phyloP scores from a whole-genome alignment of 2,113 vertebrate genomes.

The Neolamprologus longior region DNA sequence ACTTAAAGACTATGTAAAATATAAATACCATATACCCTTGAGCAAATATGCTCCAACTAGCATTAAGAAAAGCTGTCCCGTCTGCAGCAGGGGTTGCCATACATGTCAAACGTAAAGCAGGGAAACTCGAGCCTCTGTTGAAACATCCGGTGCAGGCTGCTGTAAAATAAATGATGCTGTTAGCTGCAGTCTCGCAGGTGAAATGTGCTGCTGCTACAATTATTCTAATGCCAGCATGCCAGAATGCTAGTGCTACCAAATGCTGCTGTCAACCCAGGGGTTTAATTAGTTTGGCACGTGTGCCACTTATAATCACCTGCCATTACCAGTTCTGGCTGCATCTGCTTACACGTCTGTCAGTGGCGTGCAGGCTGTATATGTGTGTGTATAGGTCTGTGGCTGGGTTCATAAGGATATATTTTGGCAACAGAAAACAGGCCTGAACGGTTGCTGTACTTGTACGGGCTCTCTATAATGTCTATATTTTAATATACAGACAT shows the following conservation, averaged over 20 bases:
- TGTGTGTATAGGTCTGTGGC: slow-evolving; percentile 23
- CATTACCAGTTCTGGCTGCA: slow-evolving; percentile 88
- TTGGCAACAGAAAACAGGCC: slow-evolving; percentile 9
- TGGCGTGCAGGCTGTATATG: slow-evolving; percentile 56
- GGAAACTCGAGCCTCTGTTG: slow-evolving; percentile 22
- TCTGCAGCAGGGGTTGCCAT: slow-evolving; percentile 8
- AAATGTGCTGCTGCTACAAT: slow-evolving; percentile 74
- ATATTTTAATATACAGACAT: background rate
- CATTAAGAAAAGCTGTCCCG: background rate
- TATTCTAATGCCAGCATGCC: slow-evolving; percentile 82
- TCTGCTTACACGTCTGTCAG: slow-evolving; percentile 95
- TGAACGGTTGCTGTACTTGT: background rate
- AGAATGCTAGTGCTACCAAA: slow-evolving; percentile 84
- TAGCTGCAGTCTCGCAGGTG: slow-evolving; percentile 72
- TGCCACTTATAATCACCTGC: slow-evolving; percentile 96
- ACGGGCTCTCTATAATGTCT: background rate
- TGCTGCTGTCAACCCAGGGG: slow-evolving; percentile 88
- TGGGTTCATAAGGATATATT: background rate
- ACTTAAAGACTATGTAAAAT: background rate
- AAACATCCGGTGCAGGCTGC: slow-evolving; percentile 36
- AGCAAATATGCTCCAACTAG: background rate
- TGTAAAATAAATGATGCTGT: slow-evolving; percentile 74
- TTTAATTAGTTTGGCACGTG: slow-evolving; percentile 96
- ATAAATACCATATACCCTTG: background rate
- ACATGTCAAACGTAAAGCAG: slow-evolving; percentile 18